Conservation (phyloP, 2,113 vertebrate genomes). For the Glareola pratincola region DNA sequence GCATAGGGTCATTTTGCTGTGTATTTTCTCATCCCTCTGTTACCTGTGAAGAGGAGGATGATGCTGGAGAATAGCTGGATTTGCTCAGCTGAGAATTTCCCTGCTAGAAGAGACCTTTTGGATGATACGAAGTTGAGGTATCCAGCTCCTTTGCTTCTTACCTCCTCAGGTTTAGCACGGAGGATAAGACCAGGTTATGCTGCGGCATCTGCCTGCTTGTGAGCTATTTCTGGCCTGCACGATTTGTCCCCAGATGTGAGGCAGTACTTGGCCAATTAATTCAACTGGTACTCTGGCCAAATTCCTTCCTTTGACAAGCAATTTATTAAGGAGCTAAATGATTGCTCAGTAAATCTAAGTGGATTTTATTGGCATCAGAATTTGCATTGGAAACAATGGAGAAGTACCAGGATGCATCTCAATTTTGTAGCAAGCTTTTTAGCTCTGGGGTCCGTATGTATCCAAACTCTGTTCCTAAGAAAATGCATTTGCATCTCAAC, state of each 20-base stretch:
- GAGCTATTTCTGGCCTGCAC: not conserved
- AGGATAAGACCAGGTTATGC: not conserved
- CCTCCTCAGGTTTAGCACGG: not conserved
- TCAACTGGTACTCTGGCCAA: not conserved
- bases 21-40: not conserved
- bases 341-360: not conserved
- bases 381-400: not conserved
- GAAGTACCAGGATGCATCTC: not conserved
- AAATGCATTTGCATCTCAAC: not conserved
- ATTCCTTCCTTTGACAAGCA: not conserved
- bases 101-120: not conserved
- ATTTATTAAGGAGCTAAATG: not conserved
- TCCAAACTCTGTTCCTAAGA: not conserved
- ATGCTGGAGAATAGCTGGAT: not conserved
- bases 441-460: not conserved
- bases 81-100: not conserved
- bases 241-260: not conserved
- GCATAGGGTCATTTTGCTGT: not conserved
- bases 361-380: not conserved
- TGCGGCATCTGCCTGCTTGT: not conserved
- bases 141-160: not conserved
- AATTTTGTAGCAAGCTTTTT: not conserved
- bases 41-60: not conserved
- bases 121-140: not conserved
- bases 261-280: not conserved